Evolutionary conservation across 2,113 vertebrate genomes (phyloP).

Genomic region (Antennarius striatus): DNA sequence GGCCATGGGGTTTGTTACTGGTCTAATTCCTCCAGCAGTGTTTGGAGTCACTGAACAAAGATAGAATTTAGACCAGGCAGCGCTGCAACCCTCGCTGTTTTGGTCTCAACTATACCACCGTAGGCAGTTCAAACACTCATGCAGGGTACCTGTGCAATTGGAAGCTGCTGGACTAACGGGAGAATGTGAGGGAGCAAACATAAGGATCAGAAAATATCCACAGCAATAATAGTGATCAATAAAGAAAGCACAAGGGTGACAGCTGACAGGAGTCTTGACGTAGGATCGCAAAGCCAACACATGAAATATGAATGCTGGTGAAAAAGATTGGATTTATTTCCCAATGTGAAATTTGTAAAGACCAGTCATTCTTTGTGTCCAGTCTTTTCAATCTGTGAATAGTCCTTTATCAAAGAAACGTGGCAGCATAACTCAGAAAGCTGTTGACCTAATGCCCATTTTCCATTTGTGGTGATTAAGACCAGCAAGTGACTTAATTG

Average conservation of each 20-base stretch:
- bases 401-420: constrained; percentile 1
- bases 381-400: constrained; percentile 28
- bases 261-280: constrained; percentile 48
- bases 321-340: constrained; percentile 45
- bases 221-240: constrained; percentile 66
- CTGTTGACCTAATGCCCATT: constrained; percentile 67
- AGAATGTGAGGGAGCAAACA: constrained; percentile 48
- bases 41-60: constrained; percentile 43
- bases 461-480: constrained; percentile 75
- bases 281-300: constrained; percentile 43
- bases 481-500: constrained; percentile 74
- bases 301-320: constrained; percentile 64
- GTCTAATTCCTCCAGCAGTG: constrained; percentile 46
- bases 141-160: constrained; percentile 45
- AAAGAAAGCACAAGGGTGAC: constrained; percentile 46
- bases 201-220: constrained; percentile 43
- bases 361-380: constrained; percentile 17
- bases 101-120: constrained; percentile 24
- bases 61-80: constrained; percentile 36
- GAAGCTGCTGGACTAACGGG: constrained; percentile 38
- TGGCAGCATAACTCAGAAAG: constrained; percentile 49
- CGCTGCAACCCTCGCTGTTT: constrained; percentile 35
- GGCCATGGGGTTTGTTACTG: constrained; percentile 23
- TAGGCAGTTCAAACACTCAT: constrained; percentile 52
- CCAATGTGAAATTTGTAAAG: constrained; percentile 15